Conservation (phyloP, 1,140 invertebrate species). For the Protaetia brevitarsis region DNA sequence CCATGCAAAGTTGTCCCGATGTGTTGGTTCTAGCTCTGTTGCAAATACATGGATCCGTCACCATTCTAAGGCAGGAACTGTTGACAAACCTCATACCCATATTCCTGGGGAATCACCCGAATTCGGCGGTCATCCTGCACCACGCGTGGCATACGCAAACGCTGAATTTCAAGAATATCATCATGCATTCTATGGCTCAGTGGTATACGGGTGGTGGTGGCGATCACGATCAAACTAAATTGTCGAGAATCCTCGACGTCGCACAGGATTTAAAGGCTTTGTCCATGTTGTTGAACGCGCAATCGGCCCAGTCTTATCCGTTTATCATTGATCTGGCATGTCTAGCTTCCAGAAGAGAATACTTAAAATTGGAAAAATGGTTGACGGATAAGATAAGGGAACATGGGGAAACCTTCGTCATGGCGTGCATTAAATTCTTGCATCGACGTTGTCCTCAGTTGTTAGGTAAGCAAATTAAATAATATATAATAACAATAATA, state of each 20-base stretch:
- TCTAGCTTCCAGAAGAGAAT: constrained; percentile 92
- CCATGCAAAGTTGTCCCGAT: constrained; percentile 90
- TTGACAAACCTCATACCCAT: constrained; percentile 82
- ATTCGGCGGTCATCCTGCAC: constrained; percentile 88
- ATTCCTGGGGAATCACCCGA: constrained; percentile 92
- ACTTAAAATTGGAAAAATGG: constrained; percentile 98
- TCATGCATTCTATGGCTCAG: constrained; percentile 96
- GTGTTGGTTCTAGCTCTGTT: constrained; percentile 83
- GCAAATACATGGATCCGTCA: constrained; percentile 76
- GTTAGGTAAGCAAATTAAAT: constrained; percentile 62
- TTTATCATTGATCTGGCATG: constrained; percentile 98
- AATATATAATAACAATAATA: too few relatives aligned
- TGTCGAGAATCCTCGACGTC: constrained; percentile 93
- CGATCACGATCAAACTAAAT: constrained; percentile 87
- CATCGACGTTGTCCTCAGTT: constrained; percentile 84
- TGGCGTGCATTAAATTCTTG: constrained; percentile 80
- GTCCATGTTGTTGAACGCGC: constrained; percentile 87
- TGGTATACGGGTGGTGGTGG: constrained; percentile 89
- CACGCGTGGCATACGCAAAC: constrained; percentile 87
- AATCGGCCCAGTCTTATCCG: constrained; percentile 84
- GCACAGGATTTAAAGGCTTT: constrained; percentile 96
- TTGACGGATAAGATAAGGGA: constrained; percentile 93
- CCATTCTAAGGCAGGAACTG: constrained; percentile 77
- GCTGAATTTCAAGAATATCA: constrained; percentile 73
- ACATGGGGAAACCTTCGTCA: constrained; percentile 85